Evolutionary conservation across 2,113 vertebrate species (phyloP), one percentile per base, ranked within the genome.

Genomic region (Candoia aspera): DNA sequence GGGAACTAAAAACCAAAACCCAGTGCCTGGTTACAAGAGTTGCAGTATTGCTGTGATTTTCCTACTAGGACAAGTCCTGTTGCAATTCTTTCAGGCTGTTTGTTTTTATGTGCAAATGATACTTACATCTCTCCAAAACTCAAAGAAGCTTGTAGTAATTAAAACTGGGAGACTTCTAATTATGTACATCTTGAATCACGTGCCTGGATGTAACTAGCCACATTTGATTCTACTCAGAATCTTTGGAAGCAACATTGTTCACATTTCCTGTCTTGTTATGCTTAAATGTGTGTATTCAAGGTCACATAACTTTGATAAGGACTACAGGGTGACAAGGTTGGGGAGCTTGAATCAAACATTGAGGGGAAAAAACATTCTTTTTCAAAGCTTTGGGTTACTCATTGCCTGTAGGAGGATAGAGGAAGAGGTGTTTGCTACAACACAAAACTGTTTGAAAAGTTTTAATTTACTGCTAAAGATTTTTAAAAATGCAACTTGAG

Each of bases 391-490:
- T 91, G 19, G 12, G 84, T 94, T 96, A 91, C 87, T 91, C 42
- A 92, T 87, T 89, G 57, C 53, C 89, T 89, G 55, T 58, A 6
- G 2, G 10, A 94, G 42, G 24, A 95, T 3, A 88, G 88, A 58
- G 87, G 95, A 88, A 94, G 55, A 21, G 0, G 0, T 93, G 87
- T 94, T 94, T 94, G 37, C 83, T 88, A 95, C 60, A 93, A 95
- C 95, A 37, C 3, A 92, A 91, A 94, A 93, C 94, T 95, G 60
- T 91, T 91, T 91, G 94, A 23, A 86, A 64, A 83, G 89, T 90
- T 54, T 93, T 94, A 95, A 68, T 93, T 92, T 90, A 64, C 54
- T 21, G 24, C 83, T 93, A 84, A 92, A 94, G 92, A 88, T 58
- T 86, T 79, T 55, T 73, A 64, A 60, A 89, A 84, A 87, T 91